These are phyloP conservation scores for Gavialis gangeticus DNA, from an alignment of 2,113 vertebrate species.

Conservation along the genomic window DNA sequence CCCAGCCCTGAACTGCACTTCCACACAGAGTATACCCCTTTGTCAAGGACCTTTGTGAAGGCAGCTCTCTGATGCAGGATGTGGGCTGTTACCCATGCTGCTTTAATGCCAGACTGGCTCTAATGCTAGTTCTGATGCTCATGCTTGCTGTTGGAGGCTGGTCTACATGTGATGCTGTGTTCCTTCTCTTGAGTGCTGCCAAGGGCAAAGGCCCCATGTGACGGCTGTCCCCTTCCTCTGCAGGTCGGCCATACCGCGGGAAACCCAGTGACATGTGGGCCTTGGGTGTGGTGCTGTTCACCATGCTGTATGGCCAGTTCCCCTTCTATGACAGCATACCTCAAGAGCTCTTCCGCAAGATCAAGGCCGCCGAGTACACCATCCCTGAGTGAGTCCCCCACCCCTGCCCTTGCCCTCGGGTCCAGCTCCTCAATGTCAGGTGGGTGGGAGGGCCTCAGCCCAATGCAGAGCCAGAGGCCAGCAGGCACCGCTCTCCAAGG, in stretches of 20 bases:
- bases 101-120: no score
- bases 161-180: no score
- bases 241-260: constrained; percentile 96
- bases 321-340: constrained; percentile 99
- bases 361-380: constrained; percentile 98
- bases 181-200: no score
- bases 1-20: no score
- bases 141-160: no score
- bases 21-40: no score
- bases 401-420: fast-evolving
- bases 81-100: no score
- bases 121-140: no score
- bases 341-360: constrained; percentile 99
- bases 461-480: not conserved
- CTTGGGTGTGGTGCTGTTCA: constrained; percentile 96
- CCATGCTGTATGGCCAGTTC: constrained; percentile 99
- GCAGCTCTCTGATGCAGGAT: no score
- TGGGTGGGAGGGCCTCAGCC: not conserved
- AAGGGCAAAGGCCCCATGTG: no score
- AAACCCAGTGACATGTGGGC: constrained; percentile 99
- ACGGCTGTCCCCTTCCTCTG: not conserved
- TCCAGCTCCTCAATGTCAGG: no score
- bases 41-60: no score
- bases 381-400: constrained; percentile 93
- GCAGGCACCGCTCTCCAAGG: not conserved